Evolutionary conservation across 1,140 invertebrate species (phyloP), one percentile per base, ranked within the genome.

Genomic region (Platorchestia sp.): DNA sequence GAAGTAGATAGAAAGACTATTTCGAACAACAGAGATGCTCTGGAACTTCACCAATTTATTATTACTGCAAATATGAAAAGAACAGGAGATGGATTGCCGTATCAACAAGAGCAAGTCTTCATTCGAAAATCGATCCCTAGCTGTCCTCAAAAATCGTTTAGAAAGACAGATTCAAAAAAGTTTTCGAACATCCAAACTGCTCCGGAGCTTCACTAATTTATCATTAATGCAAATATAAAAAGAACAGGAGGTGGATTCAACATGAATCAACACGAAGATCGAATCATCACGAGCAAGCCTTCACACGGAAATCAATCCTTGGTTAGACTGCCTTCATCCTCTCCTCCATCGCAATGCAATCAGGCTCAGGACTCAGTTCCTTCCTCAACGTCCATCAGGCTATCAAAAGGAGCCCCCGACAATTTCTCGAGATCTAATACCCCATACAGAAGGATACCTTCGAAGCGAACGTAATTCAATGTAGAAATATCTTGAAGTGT

Each of bases 341-440:
- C 0, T 0, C 10, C 87, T 89, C 87, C 87, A 89, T 89, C 87
- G 87, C 87, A 89, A 89, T 89, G 27, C 41, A 89, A 89, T 89
- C 87, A 89, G 87, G 36, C 41, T 89, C 43, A 89, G 87, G 27
- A 10, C 43, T 5, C 87, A 89, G 41, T 89, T 41, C 41, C 87
- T 42, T 41, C 41, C 41, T 89, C 43, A 27, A 41, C 87, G 87
- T 89, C 87, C n/a, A 44, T 89, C 87, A 89, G 41, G 0, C 36
- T 89, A 89, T 89, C 43, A 89, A 36, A 75, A 51, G 47, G 47
- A 51, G 47, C 59, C 59, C 27, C 27, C 59, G 10, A 75, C 1
- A 75, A 75, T 75, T 75, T 75, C 59, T 75, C 59, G 59, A 75
- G 59, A 75, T 75, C 27, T 75, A 75, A 75, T 75, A 75, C 59